Conservation (phyloP, 2,888 invertebrate species). For the Volucella bombylans region DNA sequence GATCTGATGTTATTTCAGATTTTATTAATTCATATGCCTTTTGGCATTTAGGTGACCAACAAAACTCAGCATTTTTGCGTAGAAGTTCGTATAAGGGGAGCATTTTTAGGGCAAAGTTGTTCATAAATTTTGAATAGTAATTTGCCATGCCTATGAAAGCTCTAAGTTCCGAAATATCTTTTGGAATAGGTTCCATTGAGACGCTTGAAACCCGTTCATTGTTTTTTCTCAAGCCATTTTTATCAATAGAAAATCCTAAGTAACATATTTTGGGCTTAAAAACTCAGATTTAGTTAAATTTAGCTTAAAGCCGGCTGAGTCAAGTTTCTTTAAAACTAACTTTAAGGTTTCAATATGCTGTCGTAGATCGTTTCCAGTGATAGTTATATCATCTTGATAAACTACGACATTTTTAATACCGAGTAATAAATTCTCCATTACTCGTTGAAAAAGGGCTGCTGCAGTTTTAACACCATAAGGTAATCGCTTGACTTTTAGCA, state of each 20-base stretch:
- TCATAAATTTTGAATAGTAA: constrained; percentile 79
- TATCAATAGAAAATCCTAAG: constrained; percentile 69
- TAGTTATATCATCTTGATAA: constrained; percentile 76
- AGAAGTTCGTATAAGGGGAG: constrained; percentile 20
- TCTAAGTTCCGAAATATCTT: constrained; percentile 73
- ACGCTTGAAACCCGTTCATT: constrained; percentile 74
- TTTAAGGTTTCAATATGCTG: constrained; percentile 75
- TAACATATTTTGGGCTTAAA: constrained; percentile 42
- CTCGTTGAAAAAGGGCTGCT: constrained; percentile 78
- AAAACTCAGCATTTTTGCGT: constrained; percentile 12
- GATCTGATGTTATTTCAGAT: constrained; percentile 33
- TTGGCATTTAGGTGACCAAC: constrained; percentile 29
- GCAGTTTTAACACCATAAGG: constrained; percentile 75
- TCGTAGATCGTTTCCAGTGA: constrained; percentile 66
- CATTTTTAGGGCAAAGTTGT: constrained; percentile 61
- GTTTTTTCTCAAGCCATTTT: constrained; percentile 74
- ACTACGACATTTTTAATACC: constrained; percentile 66
- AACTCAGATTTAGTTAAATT: constrained; percentile 75
- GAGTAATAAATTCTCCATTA: constrained; percentile 76
- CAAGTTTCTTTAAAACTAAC: constrained; percentile 74
- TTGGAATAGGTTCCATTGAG: constrained; percentile 72
- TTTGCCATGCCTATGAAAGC: constrained; percentile 78
- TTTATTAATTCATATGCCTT: constrained; percentile 36
- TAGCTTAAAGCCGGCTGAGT: constrained; percentile 73
- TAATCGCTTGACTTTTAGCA: constrained; percentile 73